Evolutionary conservation across 2,797 vertebrate genomes (phyloP).

Genomic region (Oreonectes daqikongensis): DNA sequence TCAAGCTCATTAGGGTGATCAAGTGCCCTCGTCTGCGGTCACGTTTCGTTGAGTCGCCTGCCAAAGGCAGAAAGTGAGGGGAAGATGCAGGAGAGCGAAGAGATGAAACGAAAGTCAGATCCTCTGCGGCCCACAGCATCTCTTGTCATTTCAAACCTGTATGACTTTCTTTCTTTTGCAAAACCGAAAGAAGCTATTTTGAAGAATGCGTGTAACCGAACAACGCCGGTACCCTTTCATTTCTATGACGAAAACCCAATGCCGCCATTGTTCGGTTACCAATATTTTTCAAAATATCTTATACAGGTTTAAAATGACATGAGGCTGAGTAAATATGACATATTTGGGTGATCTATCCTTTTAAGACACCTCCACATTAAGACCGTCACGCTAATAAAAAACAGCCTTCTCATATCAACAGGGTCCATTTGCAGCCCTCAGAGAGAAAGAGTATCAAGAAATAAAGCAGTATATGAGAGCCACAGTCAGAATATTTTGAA

Average conservation of each 20-base stretch:
- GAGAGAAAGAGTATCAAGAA: neutral
- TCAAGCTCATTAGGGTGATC: slow-evolving; percentile 69
- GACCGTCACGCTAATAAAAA: slow-evolving; percentile 26
- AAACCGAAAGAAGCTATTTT: no score
- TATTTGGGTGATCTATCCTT: no score
- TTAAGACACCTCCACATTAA: no score
- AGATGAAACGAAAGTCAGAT: slow-evolving; percentile 66
- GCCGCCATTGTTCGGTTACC: no score
- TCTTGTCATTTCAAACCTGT: no score
- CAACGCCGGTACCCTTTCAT: no score
- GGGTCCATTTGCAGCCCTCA: neutral
- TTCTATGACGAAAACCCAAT: no score
- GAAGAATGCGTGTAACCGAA: no score
- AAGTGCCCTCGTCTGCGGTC: slow-evolving; percentile 66
- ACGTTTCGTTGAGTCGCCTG: slow-evolving; percentile 44
- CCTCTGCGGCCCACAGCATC: slow-evolving; percentile 68
- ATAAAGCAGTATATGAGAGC: slow-evolving; percentile 26
- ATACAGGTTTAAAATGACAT: no score
- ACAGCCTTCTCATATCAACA: slow-evolving; percentile 10
- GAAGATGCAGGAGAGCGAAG: slow-evolving; percentile 62
- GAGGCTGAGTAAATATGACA: no score
- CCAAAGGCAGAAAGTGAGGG: slow-evolving; percentile 53
- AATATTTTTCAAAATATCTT: no score
- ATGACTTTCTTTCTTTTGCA: no score
- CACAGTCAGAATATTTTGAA: slow-evolving; percentile 5